These are phyloP conservation scores for Elmis aenea DNA, from an alignment of 2,888 invertebrate genomes.

Conservation along the genomic window DNA sequence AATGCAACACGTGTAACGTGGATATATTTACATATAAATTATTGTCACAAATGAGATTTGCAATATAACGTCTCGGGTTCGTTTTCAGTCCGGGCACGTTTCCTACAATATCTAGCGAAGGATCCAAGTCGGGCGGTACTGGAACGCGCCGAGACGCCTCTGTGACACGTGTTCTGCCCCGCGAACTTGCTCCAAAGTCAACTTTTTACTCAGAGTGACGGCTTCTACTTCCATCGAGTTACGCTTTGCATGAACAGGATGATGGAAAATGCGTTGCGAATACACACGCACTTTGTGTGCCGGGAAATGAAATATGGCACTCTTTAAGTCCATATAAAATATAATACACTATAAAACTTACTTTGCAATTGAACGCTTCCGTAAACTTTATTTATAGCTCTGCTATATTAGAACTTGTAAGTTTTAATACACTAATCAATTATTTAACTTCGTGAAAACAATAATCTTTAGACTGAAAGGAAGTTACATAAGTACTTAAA, in stretches of 20 bases:
- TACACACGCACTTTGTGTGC: constrained; percentile 26
- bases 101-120: constrained; percentile 38
- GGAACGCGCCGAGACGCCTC: constrained; percentile 32
- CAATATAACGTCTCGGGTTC: constrained; percentile 42
- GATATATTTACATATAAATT: constrained; percentile 48
- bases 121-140: constrained; percentile 26
- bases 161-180: constrained; percentile 39
- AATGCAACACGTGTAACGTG: constrained; percentile 40
- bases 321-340: constrained; percentile 17
- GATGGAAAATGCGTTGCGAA: constrained; percentile 33
- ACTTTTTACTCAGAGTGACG: constrained; percentile 37
- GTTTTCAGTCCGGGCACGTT: constrained; percentile 37
- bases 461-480: too few relatives aligned
- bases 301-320: constrained; percentile 25
- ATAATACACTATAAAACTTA: constrained; percentile 12
- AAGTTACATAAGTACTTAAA: too few relatives aligned
- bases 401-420: too few relatives aligned
- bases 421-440: too few relatives aligned
- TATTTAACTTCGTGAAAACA: too few relatives aligned
- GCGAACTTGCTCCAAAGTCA: constrained; percentile 37
- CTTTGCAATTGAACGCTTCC: too few relatives aligned
- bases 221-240: constrained; percentile 33
- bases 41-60: constrained; percentile 48
- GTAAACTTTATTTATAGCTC: too few relatives aligned
- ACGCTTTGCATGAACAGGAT: constrained; percentile 34